Evolutionary conservation across 2,888 invertebrate genomes (phyloP).

Genomic region (Lumbricus terrestris): DNA sequence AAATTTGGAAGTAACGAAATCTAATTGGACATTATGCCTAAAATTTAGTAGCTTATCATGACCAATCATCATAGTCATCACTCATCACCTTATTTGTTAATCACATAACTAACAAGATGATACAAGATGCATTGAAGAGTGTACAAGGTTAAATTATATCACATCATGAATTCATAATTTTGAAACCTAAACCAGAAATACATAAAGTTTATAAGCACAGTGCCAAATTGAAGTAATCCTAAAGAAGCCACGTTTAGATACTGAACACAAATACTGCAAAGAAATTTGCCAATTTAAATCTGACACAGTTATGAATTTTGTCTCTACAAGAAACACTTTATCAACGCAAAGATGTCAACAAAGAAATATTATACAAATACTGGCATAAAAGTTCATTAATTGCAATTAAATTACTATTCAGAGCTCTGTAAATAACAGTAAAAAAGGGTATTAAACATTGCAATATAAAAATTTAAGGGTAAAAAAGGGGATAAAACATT

Average conservation of each 20-base stretch:
- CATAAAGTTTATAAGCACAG: not conserved
- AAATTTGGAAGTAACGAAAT: not conserved
- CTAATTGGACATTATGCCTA: not conserved
- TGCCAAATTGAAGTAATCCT: not conserved
- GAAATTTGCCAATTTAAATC: not conserved
- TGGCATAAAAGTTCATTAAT: too few relatives aligned
- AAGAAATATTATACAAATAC: too few relatives aligned
- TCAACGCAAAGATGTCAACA: too few relatives aligned
- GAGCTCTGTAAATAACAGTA: too few relatives aligned
- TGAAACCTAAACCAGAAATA: not conserved
- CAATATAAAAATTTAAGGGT: too few relatives aligned
- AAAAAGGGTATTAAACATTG: too few relatives aligned
- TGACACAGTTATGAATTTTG: too few relatives aligned
- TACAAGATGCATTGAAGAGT: not conserved
- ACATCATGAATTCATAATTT: not conserved
- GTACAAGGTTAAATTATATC: not conserved
- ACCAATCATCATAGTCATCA: not conserved
- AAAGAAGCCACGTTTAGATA: not conserved
- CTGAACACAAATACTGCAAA: not conserved
- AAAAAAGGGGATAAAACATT: too few relatives aligned
- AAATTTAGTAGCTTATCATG: not conserved
- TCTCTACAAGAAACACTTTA: too few relatives aligned
- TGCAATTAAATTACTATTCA: too few relatives aligned
- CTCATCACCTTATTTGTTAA: too few relatives aligned
- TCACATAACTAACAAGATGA: not conserved